Percentiles rank a stretch among this genome's conserved stretches.
Conservation (phyloP, 2,888 invertebrate genomes). For the Eupithecia centaureata region DNA sequence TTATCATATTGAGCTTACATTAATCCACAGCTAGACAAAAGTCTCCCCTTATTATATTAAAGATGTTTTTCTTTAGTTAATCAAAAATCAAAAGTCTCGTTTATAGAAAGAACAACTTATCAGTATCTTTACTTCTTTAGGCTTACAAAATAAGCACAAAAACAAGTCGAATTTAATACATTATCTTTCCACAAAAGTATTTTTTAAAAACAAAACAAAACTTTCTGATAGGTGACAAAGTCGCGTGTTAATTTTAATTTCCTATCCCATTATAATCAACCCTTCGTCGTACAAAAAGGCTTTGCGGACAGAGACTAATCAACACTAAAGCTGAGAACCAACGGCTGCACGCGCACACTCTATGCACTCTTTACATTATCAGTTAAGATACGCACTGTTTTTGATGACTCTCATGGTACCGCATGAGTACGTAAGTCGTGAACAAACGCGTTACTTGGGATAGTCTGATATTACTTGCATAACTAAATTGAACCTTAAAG, state of each 20-base stretch:
- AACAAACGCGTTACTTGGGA: neutral
- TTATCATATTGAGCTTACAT: too few species aligned
- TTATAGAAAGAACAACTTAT: too few species aligned
- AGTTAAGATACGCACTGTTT: neutral
- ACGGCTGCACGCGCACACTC: slow-evolving; percentile 3
- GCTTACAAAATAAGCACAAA: too few species aligned
- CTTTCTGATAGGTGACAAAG: slow-evolving; percentile 11
- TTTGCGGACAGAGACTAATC: slow-evolving; percentile 18
- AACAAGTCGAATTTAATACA: too few species aligned
- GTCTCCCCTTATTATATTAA: too few species aligned
- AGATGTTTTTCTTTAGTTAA: too few species aligned
- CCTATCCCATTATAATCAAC: slow-evolving; percentile 41
- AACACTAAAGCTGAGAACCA: slow-evolving; percentile 9
- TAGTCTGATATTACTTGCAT: neutral
- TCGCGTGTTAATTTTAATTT: slow-evolving; percentile 51
- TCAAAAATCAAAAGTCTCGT: too few species aligned
- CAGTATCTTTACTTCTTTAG: too few species aligned
- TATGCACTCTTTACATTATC: neutral
- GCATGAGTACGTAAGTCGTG: neutral
- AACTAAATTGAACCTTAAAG: neutral
- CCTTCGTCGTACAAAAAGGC: slow-evolving; percentile 34
- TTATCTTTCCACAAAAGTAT: neutral
- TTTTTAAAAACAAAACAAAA: slow-evolving; percentile 5
- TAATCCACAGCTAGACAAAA: too few species aligned
- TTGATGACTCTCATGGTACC: neutral